These are phyloP conservation scores for Aeoliscus strigatus DNA, from an alignment of 2,797 vertebrate species.

Conservation along the genomic window DNA sequence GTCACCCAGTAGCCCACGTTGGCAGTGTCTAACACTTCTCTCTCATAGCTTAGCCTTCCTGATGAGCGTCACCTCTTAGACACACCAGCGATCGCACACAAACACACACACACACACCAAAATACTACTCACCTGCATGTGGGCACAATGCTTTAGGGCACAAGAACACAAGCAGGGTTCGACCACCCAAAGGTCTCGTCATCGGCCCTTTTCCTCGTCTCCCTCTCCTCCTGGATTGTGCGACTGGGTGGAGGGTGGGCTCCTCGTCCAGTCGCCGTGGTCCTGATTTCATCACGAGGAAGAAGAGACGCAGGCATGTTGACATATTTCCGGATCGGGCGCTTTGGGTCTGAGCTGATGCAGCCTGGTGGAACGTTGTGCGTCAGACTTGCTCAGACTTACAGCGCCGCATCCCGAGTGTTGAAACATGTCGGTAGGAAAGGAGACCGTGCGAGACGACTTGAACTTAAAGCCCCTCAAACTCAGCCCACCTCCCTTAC, in stretches of 20 bases:
- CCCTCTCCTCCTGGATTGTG: slow-evolving; percentile 46
- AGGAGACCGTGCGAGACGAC: slow-evolving; percentile 51
- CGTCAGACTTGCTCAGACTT: slow-evolving; percentile 11
- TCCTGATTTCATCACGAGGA: slow-evolving; percentile 31
- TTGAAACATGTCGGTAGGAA: slow-evolving; percentile 49
- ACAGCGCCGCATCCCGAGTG: slow-evolving; percentile 54
- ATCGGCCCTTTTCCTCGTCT: slow-evolving; percentile 55
- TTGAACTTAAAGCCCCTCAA: slow-evolving; percentile 52
- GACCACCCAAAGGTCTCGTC: slow-evolving; percentile 54
- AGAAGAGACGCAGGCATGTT: slow-evolving; percentile 48
- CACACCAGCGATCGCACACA: slow-evolving; percentile 62
- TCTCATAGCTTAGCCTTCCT: slow-evolving; percentile 66
- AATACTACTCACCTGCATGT: slow-evolving; percentile 73
- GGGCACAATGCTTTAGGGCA: slow-evolving; percentile 72
- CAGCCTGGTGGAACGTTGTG: slow-evolving; percentile 5
- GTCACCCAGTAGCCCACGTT: slow-evolving; percentile 71
- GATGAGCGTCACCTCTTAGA: slow-evolving; percentile 66
- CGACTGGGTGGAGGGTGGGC: slow-evolving; percentile 6
- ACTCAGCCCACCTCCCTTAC: slow-evolving; percentile 70
- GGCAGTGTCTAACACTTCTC: slow-evolving; percentile 73
- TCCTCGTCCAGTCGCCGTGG: slow-evolving; percentile 13
- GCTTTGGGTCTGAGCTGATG: slow-evolving; percentile 32
- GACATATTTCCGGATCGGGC: slow-evolving; percentile 46
- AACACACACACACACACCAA: slow-evolving; percentile 53
- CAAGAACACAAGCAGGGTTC: slow-evolving; percentile 68